Evolutionary conservation across 2,888 invertebrate genomes (phyloP).

Genomic region (Apotomis turbidana): DNA sequence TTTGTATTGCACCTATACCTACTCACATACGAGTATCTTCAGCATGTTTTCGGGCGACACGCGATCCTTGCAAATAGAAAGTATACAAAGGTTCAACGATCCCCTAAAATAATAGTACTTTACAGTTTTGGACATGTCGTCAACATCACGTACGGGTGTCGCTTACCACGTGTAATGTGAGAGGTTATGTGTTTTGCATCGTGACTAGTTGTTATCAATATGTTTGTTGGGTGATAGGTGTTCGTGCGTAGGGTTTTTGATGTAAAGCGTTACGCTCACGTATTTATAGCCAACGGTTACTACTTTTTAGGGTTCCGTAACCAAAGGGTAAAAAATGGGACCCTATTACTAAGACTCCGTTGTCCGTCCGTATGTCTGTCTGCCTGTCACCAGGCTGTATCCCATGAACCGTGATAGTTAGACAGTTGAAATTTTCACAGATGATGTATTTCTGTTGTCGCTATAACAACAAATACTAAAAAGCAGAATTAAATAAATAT

Average conservation of each 20-base stretch:
- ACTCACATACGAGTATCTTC: neutral
- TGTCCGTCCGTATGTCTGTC: no score
- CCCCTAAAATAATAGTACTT: constrained; percentile 23
- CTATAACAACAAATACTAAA: no score
- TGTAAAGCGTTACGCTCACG: neutral
- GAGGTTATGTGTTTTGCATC: constrained; percentile 44
- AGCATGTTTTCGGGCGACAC: neutral
- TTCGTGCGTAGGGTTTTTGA: constrained; percentile 19
- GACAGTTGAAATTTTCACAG: no score
- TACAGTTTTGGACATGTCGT: constrained; percentile 20
- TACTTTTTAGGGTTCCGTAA: no score
- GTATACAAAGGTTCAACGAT: constrained; percentile 7
- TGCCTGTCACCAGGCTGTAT: no score
- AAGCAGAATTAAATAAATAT: no score
- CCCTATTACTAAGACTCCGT: no score
- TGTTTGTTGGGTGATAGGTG: constrained; percentile 14
- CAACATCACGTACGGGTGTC: constrained; percentile 39
- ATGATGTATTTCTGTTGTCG: no score
- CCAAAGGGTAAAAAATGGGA: no score
- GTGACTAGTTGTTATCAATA: constrained; percentile 36
- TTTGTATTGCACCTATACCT: no score
- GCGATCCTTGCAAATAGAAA: constrained; percentile 16
- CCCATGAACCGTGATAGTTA: no score
- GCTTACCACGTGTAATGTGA: constrained; percentile 42
- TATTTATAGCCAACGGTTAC: no score